A percentile compares a stretch with the other conserved stretches of the same genome.
Conservation (phyloP, 2,797 vertebrate species). For the Syndactyla subalaris region DNA sequence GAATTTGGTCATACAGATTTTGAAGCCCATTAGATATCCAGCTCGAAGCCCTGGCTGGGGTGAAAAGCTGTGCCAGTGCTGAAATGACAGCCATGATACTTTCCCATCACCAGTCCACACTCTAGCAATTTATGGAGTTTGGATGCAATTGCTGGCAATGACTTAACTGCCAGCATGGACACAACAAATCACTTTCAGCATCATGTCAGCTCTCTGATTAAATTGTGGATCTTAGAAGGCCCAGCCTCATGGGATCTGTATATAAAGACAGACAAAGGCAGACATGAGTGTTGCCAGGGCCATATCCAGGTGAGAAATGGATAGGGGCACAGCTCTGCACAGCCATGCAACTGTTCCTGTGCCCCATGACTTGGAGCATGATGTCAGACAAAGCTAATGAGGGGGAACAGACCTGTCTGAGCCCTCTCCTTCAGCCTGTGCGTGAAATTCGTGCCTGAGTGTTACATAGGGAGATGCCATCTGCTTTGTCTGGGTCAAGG, state of each 20-base stretch:
- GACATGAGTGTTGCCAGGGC: not conserved
- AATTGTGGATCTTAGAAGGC: constrained; percentile 40
- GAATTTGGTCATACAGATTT: not conserved
- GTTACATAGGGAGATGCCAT: constrained; percentile 13
- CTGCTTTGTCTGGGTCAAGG: constrained; percentile 51
- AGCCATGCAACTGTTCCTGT: not conserved
- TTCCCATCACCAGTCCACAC: not conserved
- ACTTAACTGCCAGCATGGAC: constrained; percentile 51
- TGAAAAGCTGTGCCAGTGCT: not conserved
- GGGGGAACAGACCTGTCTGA: constrained; percentile 51
- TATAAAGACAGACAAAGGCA: not conserved
- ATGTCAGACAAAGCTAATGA: constrained; percentile 49
- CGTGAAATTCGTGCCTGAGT: not conserved
- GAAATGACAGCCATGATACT: constrained; percentile 26
- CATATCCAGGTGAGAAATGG: not conserved
- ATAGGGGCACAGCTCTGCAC: not conserved
- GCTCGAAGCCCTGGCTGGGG: not conserved
- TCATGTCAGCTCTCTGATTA: constrained; percentile 54
- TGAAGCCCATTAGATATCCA: not conserved
- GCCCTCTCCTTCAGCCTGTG: constrained; percentile 6
- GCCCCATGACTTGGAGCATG: not conserved
- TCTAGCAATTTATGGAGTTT: constrained; percentile 46
- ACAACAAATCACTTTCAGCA: constrained; percentile 56
- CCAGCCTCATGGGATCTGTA: not conserved
- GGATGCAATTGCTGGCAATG: constrained; percentile 53